These are phyloP conservation scores for Mechanitis mazaeus DNA, from an alignment of 2,888 invertebrate species.

Conservation along the genomic window DNA sequence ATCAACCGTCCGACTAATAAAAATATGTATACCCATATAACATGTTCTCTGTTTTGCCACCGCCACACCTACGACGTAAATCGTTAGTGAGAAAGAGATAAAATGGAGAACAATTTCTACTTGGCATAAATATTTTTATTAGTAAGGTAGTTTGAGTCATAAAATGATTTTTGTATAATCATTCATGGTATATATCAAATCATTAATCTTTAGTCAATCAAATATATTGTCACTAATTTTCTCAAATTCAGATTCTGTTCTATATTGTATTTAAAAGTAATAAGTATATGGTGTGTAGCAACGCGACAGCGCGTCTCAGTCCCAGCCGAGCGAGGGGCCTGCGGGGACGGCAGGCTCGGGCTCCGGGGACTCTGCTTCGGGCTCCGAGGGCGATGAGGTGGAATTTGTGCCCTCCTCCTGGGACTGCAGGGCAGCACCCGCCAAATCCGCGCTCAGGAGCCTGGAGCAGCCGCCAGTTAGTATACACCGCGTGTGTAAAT, in stretches of 20 bases:
- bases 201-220: no score
- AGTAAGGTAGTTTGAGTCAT: background rate
- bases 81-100: no score
- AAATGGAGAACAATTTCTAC: no score
- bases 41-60: no score
- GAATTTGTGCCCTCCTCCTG: constrained; percentile 89
- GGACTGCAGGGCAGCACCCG: constrained; percentile 86
- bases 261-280: background rate
- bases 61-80: no score
- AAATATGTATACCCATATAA: no score
- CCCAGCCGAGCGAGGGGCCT: constrained; percentile 28
- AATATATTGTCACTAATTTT: background rate
- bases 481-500: constrained; percentile 7
- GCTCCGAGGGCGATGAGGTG: constrained; percentile 79
- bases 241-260: background rate
- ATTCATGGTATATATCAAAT: background rate
- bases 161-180: no score
- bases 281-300: constrained; percentile 39
- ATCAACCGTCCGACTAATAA: no score
- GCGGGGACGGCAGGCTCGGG: constrained; percentile 27
- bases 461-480: constrained; percentile 55
- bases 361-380: constrained; percentile 54
- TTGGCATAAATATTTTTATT: no score
- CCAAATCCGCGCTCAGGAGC: constrained; percentile 80
- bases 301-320: constrained; percentile 39